Evolutionary conservation across 2,888 invertebrate genomes (phyloP), one percentile per base, ranked within the genome.

Genomic region (Elmis aenea): DNA sequence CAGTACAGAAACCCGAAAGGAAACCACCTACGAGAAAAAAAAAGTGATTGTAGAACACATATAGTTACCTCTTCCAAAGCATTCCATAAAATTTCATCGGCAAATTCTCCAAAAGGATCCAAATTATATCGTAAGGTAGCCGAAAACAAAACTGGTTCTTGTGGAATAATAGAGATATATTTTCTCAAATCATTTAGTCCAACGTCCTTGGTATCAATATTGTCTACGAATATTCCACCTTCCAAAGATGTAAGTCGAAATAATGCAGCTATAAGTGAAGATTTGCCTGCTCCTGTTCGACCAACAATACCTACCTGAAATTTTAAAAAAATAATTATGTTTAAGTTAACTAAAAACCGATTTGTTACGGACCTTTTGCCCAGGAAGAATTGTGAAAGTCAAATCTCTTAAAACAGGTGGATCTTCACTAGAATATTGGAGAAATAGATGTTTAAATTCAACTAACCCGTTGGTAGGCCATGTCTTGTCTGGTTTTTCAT

Each of bases 251-350:
- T 79, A 48, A 93, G 64, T 3, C 90, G 77, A 66, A 93, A 93
- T 12, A 94, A 68, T 1, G 90, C 85, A 3, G 85, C 79, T 46
- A 89, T 83, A 12, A 88, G 67, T 0, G 87, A 85, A 0, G 85
- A 85, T 64, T 89, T 89, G 15, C 90, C 91, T 4, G 90, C 90
- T 1, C 90, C 91, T 0, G 90, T 90, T 33, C 91, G 76, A 0
- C 91, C 90, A 1, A 88, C 87, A 41, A 89, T 83, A 16, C 88
- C 89, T 26, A 88, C 74, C 81, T 87, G 9, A 33, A 41, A 50
- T 42, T 14, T 13, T 25, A 16, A n/a, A 26, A 25, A 34, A 15
- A 30, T 39, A 22, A 9, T 3, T 22, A 22, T 6, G 5, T 9
- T 18, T 18, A 5, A 8, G 9, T 9, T 9, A 5, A 24, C 5